Percentiles rank a stretch among this genome's conserved stretches.
phyloP scores from a whole-genome alignment of 2,888 invertebrate species.

The Agrotis clavis region DNA sequence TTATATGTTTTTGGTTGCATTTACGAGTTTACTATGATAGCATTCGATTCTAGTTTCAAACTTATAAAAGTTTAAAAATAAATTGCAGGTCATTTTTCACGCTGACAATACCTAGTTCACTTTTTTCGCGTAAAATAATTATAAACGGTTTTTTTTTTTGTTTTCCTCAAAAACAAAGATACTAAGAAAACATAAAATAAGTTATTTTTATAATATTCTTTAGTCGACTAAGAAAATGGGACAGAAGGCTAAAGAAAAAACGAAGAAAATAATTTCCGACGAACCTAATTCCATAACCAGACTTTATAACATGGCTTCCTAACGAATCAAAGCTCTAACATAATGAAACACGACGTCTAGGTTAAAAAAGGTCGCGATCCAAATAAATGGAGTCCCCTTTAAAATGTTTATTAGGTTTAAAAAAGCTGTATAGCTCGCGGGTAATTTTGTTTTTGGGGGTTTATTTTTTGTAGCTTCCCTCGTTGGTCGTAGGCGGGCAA shows the following conservation, averaged over 20 bases:
- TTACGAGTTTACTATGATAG: not conserved
- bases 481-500: conserved; percentile 69
- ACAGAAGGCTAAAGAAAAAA: too few species aligned
- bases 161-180: too few species aligned
- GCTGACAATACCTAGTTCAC: too few species aligned
- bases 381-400: conserved; percentile 36
- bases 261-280: too few species aligned
- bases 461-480: conserved; percentile 66
- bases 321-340: conserved; percentile 15
- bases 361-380: conserved; percentile 36
- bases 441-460: conserved; percentile 62
- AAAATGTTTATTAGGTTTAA: conserved; percentile 49
- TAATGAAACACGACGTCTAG: conserved; percentile 26
- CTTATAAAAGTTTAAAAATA: too few species aligned
- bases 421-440: conserved; percentile 60
- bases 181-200: too few species aligned
- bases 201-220: too few species aligned
- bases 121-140: too few species aligned
- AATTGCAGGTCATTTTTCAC: too few species aligned
- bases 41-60: not conserved
- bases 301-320: conserved; percentile 2
- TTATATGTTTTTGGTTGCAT: too few species aligned
- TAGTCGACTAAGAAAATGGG: too few species aligned
- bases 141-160: too few species aligned
- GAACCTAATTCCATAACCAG: not conserved